phyloP scores from a whole-genome alignment of 2,113 vertebrate genomes.

The Crotophaga sulcirostris region DNA sequence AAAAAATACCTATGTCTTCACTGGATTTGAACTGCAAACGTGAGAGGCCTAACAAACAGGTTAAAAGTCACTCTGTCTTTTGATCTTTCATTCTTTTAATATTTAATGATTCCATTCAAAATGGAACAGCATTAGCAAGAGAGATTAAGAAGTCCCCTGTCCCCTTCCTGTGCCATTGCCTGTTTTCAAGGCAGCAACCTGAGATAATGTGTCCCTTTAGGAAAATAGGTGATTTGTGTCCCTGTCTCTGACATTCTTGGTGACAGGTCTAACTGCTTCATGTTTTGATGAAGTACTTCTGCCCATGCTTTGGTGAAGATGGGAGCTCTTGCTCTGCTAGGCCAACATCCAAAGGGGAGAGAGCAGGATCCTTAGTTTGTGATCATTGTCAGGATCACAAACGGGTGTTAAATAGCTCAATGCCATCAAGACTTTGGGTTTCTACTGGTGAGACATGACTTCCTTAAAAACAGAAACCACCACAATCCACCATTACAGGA shows the following conservation, averaged over 20 bases:
- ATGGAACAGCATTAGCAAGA: constrained; percentile 48
- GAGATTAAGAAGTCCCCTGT: constrained; percentile 15
- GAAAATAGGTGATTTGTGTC: not conserved
- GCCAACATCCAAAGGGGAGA: not conserved
- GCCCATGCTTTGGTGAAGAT: not conserved
- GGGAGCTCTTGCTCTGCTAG: not conserved
- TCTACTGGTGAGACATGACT: not conserved
- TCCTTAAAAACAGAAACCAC: not conserved
- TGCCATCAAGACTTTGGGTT: not conserved
- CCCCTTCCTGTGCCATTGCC: not conserved
- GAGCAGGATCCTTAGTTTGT: not conserved
- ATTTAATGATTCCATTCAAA: constrained; percentile 56
- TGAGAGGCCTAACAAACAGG: constrained; percentile 43
- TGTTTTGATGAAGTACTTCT: not conserved
- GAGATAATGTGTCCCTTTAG: not conserved
- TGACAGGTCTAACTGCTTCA: not conserved
- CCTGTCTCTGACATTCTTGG: not conserved
- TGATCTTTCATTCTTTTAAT: constrained; percentile 55
- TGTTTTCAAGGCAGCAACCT: not conserved
- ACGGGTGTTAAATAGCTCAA: not conserved
- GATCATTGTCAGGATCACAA: not conserved
- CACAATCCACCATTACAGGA: not conserved
- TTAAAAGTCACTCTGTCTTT: constrained; percentile 43
- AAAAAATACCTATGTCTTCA: not conserved
- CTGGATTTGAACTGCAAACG: constrained; percentile 19